Conservation (phyloP, 2,888 invertebrate genomes). For the Folsomia manolachei region DNA sequence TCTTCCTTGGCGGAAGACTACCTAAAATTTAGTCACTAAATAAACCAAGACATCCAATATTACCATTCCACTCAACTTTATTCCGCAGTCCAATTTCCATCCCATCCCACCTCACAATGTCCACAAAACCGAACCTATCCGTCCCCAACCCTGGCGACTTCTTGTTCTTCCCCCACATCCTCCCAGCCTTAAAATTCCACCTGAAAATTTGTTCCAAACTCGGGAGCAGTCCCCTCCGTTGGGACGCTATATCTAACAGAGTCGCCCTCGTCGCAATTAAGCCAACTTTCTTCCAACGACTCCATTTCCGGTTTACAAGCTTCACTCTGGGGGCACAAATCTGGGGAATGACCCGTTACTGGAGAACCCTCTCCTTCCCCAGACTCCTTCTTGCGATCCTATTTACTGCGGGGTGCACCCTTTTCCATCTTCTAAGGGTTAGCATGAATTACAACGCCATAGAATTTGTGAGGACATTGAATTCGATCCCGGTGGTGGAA, state of each 20-base stretch:
- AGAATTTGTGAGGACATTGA: background rate
- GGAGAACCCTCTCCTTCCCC: background rate
- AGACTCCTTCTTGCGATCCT: background rate
- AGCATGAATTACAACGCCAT: background rate
- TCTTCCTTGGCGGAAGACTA: no score
- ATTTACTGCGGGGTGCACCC: background rate
- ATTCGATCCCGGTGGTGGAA: background rate
- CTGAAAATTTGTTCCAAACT: background rate
- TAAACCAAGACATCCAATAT: no score
- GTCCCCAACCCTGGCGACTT: no score
- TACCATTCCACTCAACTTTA: no score
- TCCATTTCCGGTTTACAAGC: background rate
- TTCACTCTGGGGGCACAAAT: background rate
- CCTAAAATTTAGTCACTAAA: no score
- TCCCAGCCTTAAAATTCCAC: background rate
- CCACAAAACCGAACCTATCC: no score
- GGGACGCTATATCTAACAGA: background rate
- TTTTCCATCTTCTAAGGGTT: background rate
- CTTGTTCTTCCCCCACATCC: background rate
- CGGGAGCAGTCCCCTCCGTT: background rate
- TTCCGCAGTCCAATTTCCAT: no score
- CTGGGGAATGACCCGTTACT: background rate
- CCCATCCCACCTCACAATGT: no score
- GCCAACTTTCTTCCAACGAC: background rate
- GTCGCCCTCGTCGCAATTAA: background rate